These are phyloP conservation scores for Timema podura DNA, from an alignment of 2,888 invertebrate genomes.

Conservation along the genomic window DNA sequence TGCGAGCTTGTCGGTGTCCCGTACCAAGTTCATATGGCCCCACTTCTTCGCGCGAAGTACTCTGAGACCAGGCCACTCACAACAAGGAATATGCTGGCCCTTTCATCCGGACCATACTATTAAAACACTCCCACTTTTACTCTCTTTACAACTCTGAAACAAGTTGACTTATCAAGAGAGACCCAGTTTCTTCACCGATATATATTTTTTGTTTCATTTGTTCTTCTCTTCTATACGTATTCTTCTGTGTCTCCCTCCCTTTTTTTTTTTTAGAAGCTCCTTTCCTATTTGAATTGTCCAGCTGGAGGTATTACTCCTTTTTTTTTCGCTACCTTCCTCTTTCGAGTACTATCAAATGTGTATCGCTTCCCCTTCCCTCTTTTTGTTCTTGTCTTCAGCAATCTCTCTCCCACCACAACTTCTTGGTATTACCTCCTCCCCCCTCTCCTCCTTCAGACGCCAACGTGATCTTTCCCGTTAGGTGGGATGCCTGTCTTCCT, in stretches of 20 bases:
- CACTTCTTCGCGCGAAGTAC: too few relatives aligned
- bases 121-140: conserved; percentile 25
- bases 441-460: not conserved
- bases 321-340: too few relatives aligned
- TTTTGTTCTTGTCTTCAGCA: too few relatives aligned
- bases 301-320: too few relatives aligned
- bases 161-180: not conserved
- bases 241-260: conserved; percentile 1
- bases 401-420: not conserved
- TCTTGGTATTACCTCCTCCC: not conserved
- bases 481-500: conserved; percentile 9
- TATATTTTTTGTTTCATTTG: not conserved
- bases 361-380: conserved; percentile 11
- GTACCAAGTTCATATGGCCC: too few relatives aligned
- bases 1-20: too few relatives aligned
- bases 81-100: conserved; percentile 14
- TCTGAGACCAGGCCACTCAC: too few relatives aligned
- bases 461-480: conserved; percentile 9
- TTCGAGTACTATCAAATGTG: conserved; percentile 12
- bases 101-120: conserved; percentile 23
- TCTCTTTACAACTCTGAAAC: conserved; percentile 9
- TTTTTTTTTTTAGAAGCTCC: not conserved
- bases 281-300: too few relatives aligned
- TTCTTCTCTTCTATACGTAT: not conserved
- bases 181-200: conserved; percentile 9